Conservation (phyloP, 2,113 vertebrate species). For the Rhynchomys soricoides region DNA sequence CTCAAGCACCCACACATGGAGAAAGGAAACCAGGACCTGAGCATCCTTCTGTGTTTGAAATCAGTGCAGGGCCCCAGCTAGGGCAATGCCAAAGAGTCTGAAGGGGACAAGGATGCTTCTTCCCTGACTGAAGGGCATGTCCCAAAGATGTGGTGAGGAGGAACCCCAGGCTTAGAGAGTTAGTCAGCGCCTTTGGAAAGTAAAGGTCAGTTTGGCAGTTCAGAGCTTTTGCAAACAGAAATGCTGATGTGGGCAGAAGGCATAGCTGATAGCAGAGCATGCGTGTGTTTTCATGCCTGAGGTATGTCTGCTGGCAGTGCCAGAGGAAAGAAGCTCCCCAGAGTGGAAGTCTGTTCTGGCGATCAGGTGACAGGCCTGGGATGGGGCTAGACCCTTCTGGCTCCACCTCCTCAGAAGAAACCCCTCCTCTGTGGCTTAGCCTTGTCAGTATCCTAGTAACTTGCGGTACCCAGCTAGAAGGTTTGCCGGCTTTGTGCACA, state of each 20-base stretch:
- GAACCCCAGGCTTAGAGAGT: no score
- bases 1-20: background rate
- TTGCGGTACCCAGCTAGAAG: background rate
- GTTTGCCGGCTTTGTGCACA: background rate
- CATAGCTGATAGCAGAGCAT: no score
- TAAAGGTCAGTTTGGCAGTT: background rate
- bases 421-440: background rate
- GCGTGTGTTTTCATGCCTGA: background rate
- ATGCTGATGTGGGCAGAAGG: no score
- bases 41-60: background rate
- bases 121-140: no score
- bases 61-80: background rate
- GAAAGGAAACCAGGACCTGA: background rate
- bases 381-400: background rate
- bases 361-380: background rate
- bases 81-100: background rate
- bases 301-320: background rate
- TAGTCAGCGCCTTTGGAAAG: no score
- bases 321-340: background rate
- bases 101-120: background rate
- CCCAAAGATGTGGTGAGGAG: background rate
- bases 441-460: accelerated
- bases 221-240: background rate
- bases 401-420: background rate
- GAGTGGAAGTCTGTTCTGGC: background rate